Evolutionary conservation across 2,888 invertebrate genomes (phyloP).

Genomic region (Melanostoma scalare): DNA sequence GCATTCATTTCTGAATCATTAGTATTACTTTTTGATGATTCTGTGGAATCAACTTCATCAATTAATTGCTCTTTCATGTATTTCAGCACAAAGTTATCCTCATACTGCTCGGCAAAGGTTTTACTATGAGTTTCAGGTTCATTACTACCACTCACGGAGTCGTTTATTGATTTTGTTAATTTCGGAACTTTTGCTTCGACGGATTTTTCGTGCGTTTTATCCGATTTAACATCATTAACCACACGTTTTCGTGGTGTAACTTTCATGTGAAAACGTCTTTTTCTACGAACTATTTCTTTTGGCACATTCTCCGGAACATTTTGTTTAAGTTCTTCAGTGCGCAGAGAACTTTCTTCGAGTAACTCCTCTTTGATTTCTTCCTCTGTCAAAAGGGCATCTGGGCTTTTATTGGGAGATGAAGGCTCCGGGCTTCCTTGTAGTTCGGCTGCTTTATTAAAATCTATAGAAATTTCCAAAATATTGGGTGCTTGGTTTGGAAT

Average conservation of each 20-base stretch:
- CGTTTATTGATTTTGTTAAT: not conserved
- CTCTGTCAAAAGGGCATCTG: not conserved
- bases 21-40: not conserved
- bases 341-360: not conserved
- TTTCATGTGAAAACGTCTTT: slow-evolving; percentile 75
- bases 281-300: slow-evolving; percentile 58
- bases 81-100: slow-evolving; percentile 65
- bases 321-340: not conserved
- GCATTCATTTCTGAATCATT: not conserved
- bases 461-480: slow-evolving; percentile 11
- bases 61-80: slow-evolving; percentile 63
- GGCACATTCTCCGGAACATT: not conserved
- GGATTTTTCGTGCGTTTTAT: not conserved
- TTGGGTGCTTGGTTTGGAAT: slow-evolving; percentile 70
- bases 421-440: not conserved
- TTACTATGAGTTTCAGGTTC: not conserved
- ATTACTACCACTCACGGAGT: not conserved
- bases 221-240: slow-evolving; percentile 16
- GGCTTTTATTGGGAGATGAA: not conserved
- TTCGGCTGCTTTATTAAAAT: not conserved
- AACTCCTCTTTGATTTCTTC: slow-evolving; percentile 47
- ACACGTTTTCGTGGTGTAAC: slow-evolving; percentile 75
- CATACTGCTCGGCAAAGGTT: slow-evolving; percentile 57
- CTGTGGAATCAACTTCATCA: slow-evolving; percentile 19
- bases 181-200: slow-evolving; percentile 33